Evolutionary conservation across 2,888 invertebrate genomes (phyloP).

Genomic region (Apamea sordens): DNA sequence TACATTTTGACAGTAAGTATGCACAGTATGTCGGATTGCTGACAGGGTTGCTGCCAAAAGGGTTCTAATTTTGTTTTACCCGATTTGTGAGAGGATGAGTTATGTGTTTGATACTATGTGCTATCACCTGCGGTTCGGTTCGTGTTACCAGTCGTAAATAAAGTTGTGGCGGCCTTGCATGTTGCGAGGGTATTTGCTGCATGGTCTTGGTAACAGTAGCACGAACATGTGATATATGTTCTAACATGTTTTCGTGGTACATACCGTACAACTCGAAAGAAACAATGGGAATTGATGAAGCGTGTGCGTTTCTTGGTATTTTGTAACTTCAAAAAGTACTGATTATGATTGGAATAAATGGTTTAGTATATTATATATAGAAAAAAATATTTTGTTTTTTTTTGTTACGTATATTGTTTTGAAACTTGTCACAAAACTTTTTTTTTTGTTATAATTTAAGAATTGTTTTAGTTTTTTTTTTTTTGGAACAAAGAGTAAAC

Average conservation of each 20-base stretch:
- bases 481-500: no score
- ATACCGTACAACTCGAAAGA: background rate
- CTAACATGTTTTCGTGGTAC: background rate
- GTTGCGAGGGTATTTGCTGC: conserved; percentile 22
- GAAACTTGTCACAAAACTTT: background rate
- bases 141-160: conserved; percentile 23
- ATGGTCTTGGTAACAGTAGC: background rate
- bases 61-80: conserved; percentile 46
- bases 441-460: background rate
- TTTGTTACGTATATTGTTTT: background rate
- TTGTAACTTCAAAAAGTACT: background rate
- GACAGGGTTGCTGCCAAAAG: conserved; percentile 57
- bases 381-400: no score
- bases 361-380: background rate
- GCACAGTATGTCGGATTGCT: conserved; percentile 42
- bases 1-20: conserved; percentile 38
- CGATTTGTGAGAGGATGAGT: conserved; percentile 23
- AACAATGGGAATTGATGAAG: background rate
- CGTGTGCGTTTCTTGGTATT: no score
- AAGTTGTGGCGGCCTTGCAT: conserved; percentile 17
- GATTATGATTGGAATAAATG: background rate
- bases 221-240: conserved; percentile 5
- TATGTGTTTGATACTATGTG: conserved; percentile 17
- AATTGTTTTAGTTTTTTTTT: background rate
- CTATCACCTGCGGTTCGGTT: background rate